These are phyloP conservation scores for Denticeps clupeoides DNA, from an alignment of 2,797 vertebrate species.

Conservation along the genomic window DNA sequence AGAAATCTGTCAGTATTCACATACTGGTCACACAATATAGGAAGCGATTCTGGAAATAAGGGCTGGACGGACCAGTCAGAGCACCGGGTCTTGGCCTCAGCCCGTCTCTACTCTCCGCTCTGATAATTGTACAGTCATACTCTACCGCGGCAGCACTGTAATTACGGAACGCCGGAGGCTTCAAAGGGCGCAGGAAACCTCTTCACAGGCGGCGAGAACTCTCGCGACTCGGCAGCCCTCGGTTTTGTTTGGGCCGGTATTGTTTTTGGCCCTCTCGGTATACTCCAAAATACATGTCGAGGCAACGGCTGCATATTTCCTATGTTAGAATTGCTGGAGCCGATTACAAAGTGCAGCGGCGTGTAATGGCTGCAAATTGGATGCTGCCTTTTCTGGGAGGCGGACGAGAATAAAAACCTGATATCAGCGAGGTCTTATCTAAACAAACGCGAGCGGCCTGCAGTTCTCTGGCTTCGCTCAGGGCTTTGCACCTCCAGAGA, in stretches of 20 bases:
- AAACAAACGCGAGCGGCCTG: conserved; percentile 16
- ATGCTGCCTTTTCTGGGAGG: conserved; percentile 13
- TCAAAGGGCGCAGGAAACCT: conserved; percentile 53
- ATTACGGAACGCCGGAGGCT: conserved; percentile 57
- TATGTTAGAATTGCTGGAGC: conserved; percentile 79
- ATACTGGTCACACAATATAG: no score
- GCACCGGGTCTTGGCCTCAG: no score
- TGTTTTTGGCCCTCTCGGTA: conserved; percentile 40
- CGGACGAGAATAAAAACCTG: conserved; percentile 22
- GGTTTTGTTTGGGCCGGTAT: conserved; percentile 52
- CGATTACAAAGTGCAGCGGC: conserved; percentile 68
- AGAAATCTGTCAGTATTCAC: no score
- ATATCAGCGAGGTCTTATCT: conserved; percentile 20
- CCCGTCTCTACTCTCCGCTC: not conserved
- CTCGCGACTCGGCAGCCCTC: conserved; percentile 45
- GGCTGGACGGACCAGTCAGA: no score
- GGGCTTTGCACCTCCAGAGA: not conserved
- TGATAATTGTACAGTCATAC: conserved; percentile 57
- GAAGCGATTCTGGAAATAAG: no score
- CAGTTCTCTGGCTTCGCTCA: not conserved
- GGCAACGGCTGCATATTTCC: conserved; percentile 50
- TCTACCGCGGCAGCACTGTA: conserved; percentile 64
- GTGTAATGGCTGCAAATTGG: conserved; percentile 24
- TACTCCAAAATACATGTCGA: conserved; percentile 62
- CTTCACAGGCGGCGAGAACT: conserved; percentile 50